Evolutionary conservation across 2,113 vertebrate species (phyloP).

Genomic region (Hemiprocne comata): DNA sequence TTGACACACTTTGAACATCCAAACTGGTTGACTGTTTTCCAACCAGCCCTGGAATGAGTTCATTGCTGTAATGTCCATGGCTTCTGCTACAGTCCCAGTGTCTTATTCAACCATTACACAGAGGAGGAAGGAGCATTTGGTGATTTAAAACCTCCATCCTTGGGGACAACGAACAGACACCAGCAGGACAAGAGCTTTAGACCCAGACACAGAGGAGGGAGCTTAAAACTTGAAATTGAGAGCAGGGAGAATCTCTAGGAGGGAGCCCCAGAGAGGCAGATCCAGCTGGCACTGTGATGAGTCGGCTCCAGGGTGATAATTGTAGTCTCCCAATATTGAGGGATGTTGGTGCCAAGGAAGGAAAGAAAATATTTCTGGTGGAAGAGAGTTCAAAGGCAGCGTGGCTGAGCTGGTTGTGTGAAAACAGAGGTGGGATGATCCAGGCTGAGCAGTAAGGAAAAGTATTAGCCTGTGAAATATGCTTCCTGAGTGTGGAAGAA

Average conservation of each 20-base stretch:
- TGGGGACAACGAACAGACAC: not conserved
- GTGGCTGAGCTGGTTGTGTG: not conserved
- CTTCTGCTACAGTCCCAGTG: not conserved
- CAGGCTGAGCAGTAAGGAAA: not conserved
- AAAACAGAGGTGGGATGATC: not conserved
- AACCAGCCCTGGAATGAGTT: not conserved
- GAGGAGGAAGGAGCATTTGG: not conserved
- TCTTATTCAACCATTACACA: accelerated
- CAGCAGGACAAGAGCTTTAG: accelerated
- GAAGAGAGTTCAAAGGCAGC: not conserved
- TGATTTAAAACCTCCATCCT: not conserved
- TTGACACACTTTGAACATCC: not conserved
- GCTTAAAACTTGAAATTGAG: not conserved
- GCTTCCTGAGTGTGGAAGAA: not conserved
- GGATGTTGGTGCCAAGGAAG: not conserved
- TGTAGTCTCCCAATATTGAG: not conserved
- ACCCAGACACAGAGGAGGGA: not conserved
- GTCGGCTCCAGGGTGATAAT: not conserved
- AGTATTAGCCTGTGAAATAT: not conserved
- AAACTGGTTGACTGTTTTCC: not conserved
- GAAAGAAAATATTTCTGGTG: not conserved
- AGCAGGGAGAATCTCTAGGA: not conserved
- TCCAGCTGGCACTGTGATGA: not conserved
- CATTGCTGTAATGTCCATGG: not conserved
- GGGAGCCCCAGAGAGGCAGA: not conserved